Base-by-base conservation (phyloP, 2,113 vertebrate species). In the Chaetops frenatus region DNA sequence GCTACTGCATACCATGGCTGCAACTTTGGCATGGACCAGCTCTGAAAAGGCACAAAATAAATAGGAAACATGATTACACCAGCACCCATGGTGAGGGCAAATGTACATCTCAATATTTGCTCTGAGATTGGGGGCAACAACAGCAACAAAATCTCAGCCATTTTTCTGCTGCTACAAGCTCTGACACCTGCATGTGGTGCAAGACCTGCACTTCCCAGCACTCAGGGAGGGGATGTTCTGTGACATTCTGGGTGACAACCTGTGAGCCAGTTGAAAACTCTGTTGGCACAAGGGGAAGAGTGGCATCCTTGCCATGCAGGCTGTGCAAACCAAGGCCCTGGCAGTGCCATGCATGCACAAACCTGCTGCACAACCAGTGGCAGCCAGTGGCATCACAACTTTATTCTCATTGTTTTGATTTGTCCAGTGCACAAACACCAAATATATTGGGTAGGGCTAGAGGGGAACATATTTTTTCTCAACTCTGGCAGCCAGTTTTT, bases 291-390 rank as follows among this genome's bases (percentile, higher is more conserved):
- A 12, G n/a, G 31, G 5, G 4, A 54, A 47, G 44, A 56, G 62
- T 0, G 0, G 35, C 35, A 72, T 51, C 40, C 17, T 29, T 35
- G 8, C 21, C 31, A 8, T 3, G 38, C 3, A 19, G 29, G 28
- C 18, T 45, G 27, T 25, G 29, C 0, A 4, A 79, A 79, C 29
- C n/a, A 38, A 47, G 18, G 47, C 29, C 45, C 36, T 9, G 23
- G 28, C 15, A 56, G 35, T 19, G 23, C 54, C 40, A 24, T 2
- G 10, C 9, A 12, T 4, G 9, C 45, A 70, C 35, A 78, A 78
- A 76, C 22, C 12, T 28, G 11, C 35, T 60, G 44, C 15, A 11
- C 20, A 80, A 23, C 27, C 51, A 42, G 8, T 4, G 28, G 22
- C 35, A 85, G 20, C 70, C 51, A 38, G 8, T 4, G 28, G 22